Evolutionary conservation across 2,888 invertebrate species (phyloP).

Genomic region (Frankliniella fusca): DNA sequence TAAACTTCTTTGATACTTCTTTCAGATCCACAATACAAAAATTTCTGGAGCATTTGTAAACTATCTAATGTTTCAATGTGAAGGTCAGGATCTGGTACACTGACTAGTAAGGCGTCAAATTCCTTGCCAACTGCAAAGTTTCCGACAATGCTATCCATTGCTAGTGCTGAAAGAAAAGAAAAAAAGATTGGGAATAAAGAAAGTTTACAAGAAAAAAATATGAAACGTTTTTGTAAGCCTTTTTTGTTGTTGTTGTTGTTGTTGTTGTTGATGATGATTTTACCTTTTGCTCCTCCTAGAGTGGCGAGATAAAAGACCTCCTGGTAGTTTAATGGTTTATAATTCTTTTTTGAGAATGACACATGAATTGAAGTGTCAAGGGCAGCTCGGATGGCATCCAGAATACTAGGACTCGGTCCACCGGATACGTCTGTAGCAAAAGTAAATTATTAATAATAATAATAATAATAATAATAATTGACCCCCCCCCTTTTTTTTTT

Average conservation of each 20-base stretch:
- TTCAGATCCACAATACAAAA: conserved; percentile 76
- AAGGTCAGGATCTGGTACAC: conserved; percentile 50
- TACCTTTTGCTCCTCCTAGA: conserved; percentile 77
- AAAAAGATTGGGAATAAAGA: too few relatives aligned
- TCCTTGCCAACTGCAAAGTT: conserved; percentile 77
- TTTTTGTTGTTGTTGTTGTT: too few relatives aligned
- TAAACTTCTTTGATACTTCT: conserved; percentile 73
- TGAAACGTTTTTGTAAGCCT: too few relatives aligned
- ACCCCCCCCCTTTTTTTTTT: too few relatives aligned
- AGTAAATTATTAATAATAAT: background rate
- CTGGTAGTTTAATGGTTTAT: conserved; percentile 60
- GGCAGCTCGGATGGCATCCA: conserved; percentile 68
- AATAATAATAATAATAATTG: too few relatives aligned
- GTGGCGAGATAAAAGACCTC: conserved; percentile 83
- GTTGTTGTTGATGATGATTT: too few relatives aligned
- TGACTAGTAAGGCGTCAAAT: conserved; percentile 79
- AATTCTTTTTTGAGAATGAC: conserved; percentile 50
- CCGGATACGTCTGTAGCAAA: conserved; percentile 69
- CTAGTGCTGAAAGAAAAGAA: conserved; percentile 58
- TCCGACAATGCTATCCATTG: conserved; percentile 68
- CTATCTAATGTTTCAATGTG: conserved; percentile 47
- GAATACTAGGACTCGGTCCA: conserved; percentile 70
- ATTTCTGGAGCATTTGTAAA: conserved; percentile 64
- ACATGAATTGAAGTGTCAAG: conserved; percentile 70
- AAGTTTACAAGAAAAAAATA: too few relatives aligned